Percentiles rank a stretch among this genome's conserved stretches.
Conservation (phyloP, 1,140 invertebrate species). For the Eubasilissa regina region DNA sequence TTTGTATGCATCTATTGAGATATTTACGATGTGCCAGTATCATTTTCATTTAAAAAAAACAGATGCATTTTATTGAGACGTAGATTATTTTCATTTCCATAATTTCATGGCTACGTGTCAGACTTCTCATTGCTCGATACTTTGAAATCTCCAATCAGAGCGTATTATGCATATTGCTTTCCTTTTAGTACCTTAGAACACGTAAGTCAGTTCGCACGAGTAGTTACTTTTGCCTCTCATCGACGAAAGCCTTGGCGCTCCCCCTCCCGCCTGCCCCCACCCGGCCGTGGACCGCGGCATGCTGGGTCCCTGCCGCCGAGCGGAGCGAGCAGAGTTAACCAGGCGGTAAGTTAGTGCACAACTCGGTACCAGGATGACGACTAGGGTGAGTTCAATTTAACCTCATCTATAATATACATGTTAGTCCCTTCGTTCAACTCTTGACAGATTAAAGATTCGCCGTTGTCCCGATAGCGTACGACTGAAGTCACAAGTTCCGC, state of each 20-base stretch:
- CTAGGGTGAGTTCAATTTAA: constrained; percentile 17
- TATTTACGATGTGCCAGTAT: no score
- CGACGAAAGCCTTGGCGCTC: constrained; percentile 29
- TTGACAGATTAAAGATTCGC: no score
- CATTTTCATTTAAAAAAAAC: no score
- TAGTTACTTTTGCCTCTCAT: constrained; percentile 20
- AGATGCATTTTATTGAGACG: no score
- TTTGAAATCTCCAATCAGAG: background rate
- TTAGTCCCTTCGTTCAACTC: background rate
- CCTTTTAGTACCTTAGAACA: constrained; percentile 20
- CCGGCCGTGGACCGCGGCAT: background rate
- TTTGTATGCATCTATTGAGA: no score
- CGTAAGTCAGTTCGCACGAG: background rate
- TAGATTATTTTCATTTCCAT: no score
- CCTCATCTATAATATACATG: background rate
- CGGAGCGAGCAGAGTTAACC: background rate
- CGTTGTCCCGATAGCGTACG: no score
- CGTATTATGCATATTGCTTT: background rate
- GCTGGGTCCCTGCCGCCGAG: background rate
- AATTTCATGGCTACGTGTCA: background rate
- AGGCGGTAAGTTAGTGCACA: constrained; percentile 6
- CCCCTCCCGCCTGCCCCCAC: constrained; percentile 17
- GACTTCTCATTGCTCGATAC: constrained; percentile 1
- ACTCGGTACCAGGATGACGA: constrained; percentile 40
- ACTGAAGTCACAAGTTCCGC: no score